Percentiles rank a stretch among this genome's conserved stretches.
phyloP scores from a whole-genome alignment of 2,888 invertebrate genomes.

The Pollenia griseotomentosa region DNA sequence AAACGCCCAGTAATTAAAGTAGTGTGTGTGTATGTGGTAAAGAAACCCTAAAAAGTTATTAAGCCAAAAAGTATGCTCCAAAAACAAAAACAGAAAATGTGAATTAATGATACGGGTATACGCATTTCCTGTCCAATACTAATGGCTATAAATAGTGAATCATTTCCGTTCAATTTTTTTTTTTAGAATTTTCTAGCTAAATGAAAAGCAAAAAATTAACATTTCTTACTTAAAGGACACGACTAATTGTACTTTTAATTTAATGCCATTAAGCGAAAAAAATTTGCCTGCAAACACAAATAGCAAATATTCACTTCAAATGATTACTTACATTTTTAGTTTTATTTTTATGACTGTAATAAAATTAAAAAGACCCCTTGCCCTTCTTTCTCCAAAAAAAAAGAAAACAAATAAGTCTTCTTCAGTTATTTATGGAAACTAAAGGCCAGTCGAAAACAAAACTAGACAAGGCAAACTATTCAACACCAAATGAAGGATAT shows the following conservation, averaged over 20 bases:
- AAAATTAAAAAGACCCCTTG: slow-evolving; percentile 50
- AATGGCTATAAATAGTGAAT: slow-evolving; percentile 56
- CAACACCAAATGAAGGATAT: slow-evolving; percentile 12
- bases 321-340: slow-evolving; percentile 32
- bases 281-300: slow-evolving; percentile 11
- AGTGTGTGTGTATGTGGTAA: neutral
- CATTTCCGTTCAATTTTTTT: slow-evolving; percentile 57
- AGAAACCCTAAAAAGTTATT: neutral
- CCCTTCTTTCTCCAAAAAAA: slow-evolving; percentile 11
- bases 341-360: slow-evolving; percentile 64
- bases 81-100: neutral
- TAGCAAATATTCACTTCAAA: neutral
- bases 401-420: neutral
- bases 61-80: slow-evolving; percentile 21
- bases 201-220: neutral
- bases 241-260: neutral
- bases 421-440: slow-evolving; percentile 2
- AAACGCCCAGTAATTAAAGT: neutral
- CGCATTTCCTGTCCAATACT: slow-evolving; percentile 64
- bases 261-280: slow-evolving; percentile 28
- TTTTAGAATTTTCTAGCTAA: neutral
- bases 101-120: slow-evolving; percentile 37
- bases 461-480: slow-evolving; percentile 37
- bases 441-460: neutral
- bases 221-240: neutral